These are phyloP conservation scores for Xerus inauris DNA, from an alignment of 2,113 vertebrate species.

Conservation along the genomic window DNA sequence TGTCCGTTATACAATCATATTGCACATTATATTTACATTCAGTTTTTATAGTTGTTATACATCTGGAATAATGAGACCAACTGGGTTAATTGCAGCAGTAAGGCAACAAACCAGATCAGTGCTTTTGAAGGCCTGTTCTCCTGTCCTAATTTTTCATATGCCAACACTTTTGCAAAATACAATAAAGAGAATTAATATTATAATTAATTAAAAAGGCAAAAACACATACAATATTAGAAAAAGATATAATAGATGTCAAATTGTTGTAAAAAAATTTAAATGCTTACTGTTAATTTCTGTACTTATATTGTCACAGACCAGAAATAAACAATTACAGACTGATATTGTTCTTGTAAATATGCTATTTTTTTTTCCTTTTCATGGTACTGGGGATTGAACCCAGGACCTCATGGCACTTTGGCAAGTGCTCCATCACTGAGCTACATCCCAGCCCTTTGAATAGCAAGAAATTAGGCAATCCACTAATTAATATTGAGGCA, in stretches of 20 bases:
- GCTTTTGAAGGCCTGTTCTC: background rate
- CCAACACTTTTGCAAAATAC: conserved; percentile 5
- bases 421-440: background rate
- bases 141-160: background rate
- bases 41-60: too few relatives aligned
- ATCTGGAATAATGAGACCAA: too few relatives aligned
- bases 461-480: conserved; percentile 13
- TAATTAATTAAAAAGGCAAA: conserved; percentile 1
- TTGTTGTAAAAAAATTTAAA: conserved; percentile 28
- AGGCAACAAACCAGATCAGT: background rate
- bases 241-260: conserved; percentile 1
- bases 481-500: background rate
- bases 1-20: too few relatives aligned
- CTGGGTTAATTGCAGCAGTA: background rate
- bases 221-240: background rate
- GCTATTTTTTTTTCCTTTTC: background rate
- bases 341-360: background rate
- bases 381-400: too few relatives aligned
- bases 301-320: background rate
- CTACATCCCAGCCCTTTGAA: background rate
- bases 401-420: background rate
- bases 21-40: too few relatives aligned
- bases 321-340: background rate
- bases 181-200: conserved; percentile 27
- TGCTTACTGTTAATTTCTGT: conserved; percentile 36